phyloP scores from a whole-genome alignment of 2,113 vertebrate species.

The Megalops atlanticus region DNA sequence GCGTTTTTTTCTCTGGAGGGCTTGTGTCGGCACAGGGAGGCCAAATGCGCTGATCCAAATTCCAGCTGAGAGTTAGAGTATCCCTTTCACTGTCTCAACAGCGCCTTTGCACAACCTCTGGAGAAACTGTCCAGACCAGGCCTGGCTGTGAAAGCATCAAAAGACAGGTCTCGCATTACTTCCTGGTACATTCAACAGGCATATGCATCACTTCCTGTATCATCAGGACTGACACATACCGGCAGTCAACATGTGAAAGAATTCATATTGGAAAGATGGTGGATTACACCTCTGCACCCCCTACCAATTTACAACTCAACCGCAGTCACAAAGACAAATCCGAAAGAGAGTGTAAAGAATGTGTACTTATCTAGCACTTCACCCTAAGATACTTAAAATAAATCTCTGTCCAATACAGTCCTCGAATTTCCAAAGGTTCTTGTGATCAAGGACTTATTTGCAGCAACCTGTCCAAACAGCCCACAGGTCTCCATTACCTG shows the following conservation, averaged over 20 bases:
- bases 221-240: conserved; percentile 18
- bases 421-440: background rate
- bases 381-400: background rate
- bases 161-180: no score
- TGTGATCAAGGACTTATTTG: background rate
- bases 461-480: background rate
- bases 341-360: conserved; percentile 10
- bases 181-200: no score
- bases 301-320: conserved; percentile 20
- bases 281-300: background rate
- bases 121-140: background rate
- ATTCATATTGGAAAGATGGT: background rate
- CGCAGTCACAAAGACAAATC: conserved; percentile 16
- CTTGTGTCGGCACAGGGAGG: no score
- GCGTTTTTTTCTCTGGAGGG: no score
- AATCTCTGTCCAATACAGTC: background rate
- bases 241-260: background rate
- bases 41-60: no score
- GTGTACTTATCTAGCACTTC: conserved; percentile 12
- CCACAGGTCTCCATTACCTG: background rate
- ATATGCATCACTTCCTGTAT: conserved; percentile 38
- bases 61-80: no score
- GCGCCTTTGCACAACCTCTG: no score
- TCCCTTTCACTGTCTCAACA: no score
- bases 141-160: conserved; percentile 1